Conservation (phyloP, 2,888 invertebrate genomes). For the Meliscaeva auricollis region DNA sequence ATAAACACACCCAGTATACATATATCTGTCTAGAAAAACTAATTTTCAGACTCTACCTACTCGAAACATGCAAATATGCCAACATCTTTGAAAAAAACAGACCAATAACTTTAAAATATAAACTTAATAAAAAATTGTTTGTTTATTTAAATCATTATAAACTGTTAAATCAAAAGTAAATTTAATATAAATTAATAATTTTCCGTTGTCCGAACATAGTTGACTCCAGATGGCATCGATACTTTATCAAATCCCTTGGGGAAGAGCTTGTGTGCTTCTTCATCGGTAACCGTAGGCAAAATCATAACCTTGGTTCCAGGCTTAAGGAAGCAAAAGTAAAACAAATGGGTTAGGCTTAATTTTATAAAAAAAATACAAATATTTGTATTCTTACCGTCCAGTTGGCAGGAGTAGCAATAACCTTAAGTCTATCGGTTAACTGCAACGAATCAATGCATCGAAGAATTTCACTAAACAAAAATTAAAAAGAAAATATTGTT, state of each 20-base stretch:
- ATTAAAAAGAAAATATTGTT: neutral
- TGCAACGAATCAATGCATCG: slow-evolving; percentile 93
- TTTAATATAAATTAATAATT: slow-evolving; percentile 85
- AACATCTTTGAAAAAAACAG: too few species aligned
- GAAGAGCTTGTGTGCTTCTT: slow-evolving; percentile 88
- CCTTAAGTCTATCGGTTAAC: slow-evolving; percentile 88
- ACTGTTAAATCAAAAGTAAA: neutral
- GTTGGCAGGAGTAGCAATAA: slow-evolving; percentile 93
- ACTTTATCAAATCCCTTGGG: slow-evolving; percentile 89
- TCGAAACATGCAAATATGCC: too few species aligned
- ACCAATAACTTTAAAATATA: too few species aligned
- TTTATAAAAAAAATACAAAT: slow-evolving; percentile 68
- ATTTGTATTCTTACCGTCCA: slow-evolving; percentile 94
- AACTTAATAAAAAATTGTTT: too few species aligned
- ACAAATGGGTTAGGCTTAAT: neutral
- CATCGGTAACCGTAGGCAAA: slow-evolving; percentile 88
- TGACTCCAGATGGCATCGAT: slow-evolving; percentile 90
- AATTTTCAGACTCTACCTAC: too few species aligned
- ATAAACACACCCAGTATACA: too few species aligned
- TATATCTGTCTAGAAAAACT: too few species aligned
- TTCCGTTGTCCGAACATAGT: slow-evolving; percentile 90
- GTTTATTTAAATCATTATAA: neutral
- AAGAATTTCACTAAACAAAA: slow-evolving; percentile 89
- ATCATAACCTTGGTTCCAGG: slow-evolving; percentile 93
- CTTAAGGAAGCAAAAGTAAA: slow-evolving; percentile 79